phyloP scores from a whole-genome alignment of 92 coral and sea anemone species.

The Anthopleura xanthogrammica region DNA sequence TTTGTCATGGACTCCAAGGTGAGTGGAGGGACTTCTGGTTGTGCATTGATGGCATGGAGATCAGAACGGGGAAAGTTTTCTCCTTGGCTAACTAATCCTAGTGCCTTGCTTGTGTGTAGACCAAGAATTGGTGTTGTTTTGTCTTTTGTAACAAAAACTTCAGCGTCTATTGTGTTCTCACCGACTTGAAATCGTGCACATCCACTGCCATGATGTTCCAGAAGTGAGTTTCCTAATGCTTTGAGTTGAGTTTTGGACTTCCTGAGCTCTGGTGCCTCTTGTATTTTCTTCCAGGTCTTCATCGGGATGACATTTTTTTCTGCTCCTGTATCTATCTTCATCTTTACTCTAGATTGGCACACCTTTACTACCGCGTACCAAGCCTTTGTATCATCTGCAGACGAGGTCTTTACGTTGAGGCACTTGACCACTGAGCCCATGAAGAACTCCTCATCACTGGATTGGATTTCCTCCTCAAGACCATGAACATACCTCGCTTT shows the following conservation, averaged over 20 bases:
- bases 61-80: not conserved
- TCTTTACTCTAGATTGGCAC: not conserved
- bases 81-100: constrained; percentile 9
- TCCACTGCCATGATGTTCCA: constrained; percentile 20
- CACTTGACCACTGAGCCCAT: constrained; percentile 7
- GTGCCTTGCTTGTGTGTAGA: constrained; percentile 5
- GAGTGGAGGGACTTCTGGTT: not conserved
- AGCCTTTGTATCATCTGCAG: not conserved
- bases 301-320: constrained; percentile 23
- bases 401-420: constrained; percentile 3
- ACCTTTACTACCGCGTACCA: constrained; percentile 5
- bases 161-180: not conserved
- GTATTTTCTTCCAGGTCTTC: constrained; percentile 13
- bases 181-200: constrained; percentile 7
- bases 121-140: constrained; percentile 17
- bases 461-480: not conserved
- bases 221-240: constrained; percentile 6
- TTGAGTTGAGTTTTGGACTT: constrained; percentile 18
- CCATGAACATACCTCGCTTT: constrained; percentile 9
- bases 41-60: constrained; percentile 5
- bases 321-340: constrained; percentile 21
- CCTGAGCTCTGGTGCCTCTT: constrained; percentile 1
- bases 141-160: constrained; percentile 12
- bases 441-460: constrained; percentile 8
- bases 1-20: constrained; percentile 6